These are phyloP conservation scores for Lasius fuliginosus DNA, from an alignment of 2,888 invertebrate species.

Conservation along the genomic window DNA sequence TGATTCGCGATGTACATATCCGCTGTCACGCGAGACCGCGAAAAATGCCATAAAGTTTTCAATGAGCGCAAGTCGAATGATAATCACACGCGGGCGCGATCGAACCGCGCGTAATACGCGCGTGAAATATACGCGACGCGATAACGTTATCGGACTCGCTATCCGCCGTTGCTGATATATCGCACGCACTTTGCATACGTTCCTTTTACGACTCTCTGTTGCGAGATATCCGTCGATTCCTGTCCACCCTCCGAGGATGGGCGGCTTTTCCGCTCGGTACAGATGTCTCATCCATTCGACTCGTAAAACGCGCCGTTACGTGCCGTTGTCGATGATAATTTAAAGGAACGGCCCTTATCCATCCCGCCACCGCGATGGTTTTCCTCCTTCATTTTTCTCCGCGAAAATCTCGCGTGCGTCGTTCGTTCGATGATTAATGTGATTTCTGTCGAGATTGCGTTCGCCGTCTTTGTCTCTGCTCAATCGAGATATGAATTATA, in stretches of 20 bases:
- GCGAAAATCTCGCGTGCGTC: not conserved
- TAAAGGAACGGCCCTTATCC: not conserved
- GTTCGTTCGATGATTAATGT: constrained; percentile 20
- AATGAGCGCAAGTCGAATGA: constrained; percentile 18
- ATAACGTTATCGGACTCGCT: constrained; percentile 36
- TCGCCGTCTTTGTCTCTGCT: not conserved
- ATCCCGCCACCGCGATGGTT: too few relatives aligned
- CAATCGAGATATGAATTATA: not conserved
- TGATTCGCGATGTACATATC: not conserved
- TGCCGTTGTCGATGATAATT: constrained; percentile 36
- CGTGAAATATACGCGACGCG: constrained; percentile 31
- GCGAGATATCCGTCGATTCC: constrained; percentile 14
- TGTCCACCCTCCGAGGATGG: not conserved
- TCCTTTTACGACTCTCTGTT: constrained; percentile 15
- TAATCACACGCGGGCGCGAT: constrained; percentile 7
- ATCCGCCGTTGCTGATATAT: not conserved
- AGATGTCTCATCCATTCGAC: not conserved
- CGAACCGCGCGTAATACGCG: constrained; percentile 23
- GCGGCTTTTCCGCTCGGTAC: not conserved
- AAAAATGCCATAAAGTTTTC: constrained; percentile 37
- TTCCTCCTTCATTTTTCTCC: not conserved
- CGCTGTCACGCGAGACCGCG: constrained; percentile 34
- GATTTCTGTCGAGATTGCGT: constrained; percentile 20
- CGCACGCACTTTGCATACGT: not conserved
- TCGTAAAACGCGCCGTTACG: constrained; percentile 31